Evolutionary conservation across 2,113 vertebrate genomes (phyloP), one percentile per base, ranked within the genome.

Genomic region (Ceyx cyanopectus): DNA sequence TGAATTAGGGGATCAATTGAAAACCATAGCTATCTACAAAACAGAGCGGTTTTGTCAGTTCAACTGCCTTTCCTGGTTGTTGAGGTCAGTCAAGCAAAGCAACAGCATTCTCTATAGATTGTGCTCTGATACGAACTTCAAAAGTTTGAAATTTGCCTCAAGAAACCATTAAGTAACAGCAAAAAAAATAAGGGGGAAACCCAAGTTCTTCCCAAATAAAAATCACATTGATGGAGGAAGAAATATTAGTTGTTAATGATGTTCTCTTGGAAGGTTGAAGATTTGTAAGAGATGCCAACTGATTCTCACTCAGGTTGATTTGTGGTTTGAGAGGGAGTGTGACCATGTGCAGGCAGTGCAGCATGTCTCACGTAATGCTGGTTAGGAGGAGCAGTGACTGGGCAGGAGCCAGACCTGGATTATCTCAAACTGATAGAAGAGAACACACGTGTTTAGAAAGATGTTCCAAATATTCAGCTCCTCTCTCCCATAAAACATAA

Each of bases 321-420:
- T 45, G 60, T 46, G 73, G 56, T 32, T 70, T 46, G 20, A 18
- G 67, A 66, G 37, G 46, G 87, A 29, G 12, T 40, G 18, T 41
- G 68, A 40, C 48, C 20, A 22, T 26, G 13, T 20, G 23, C 12
- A 10, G 86, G 66, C 94, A 93, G 77, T 34, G 34, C 90, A 83
- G 73, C 63, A 43, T 51, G 40, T 61, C 96, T 91, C 54, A 14
- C 19, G 78, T 86, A 87, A 95, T 88, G 94, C 97, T 96, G 62
- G 32, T 96, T 81, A 89, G 92, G 86, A 89, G 93, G 83, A 97
- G 72, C 54, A 89, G 91, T 15, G 66, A 78, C 96, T 97, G 97
- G 97, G 96, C 93, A 96, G 95, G 56, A 97, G 97, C 97, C 97
- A 97, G 97, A 72, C 81, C 87, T 54, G 90, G 96, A 94, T 97